Base-by-base conservation (phyloP, 2,113 vertebrate species). In the Takifugu bimaculatus region DNA sequence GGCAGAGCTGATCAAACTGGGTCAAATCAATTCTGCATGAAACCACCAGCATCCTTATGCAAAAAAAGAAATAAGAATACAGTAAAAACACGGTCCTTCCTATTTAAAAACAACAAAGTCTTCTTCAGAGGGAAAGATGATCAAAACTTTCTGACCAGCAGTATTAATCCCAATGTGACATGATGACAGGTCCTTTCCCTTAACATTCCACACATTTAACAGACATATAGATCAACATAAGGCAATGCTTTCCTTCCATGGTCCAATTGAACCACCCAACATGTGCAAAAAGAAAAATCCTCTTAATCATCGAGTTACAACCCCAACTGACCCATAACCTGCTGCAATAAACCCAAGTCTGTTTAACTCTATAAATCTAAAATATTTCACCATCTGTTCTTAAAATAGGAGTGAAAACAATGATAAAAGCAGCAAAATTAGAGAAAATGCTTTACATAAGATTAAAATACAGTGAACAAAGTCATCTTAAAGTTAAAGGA, bases 331-430 rank as follows among this genome's bases (percentile, higher is more conserved):
- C 54, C 60, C 70, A 70, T 63, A 25, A 28, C 28, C 53, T 42
- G 2, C 35, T 9, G 35, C 11, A 3, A 39, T 39, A 39, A 39
- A 39, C 35, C 35, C 4, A 10, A 39, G 77, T 78, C 79, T 75
- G 63, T 74, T 82, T 63, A 67, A 70, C 52, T 47, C 58, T 49
- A 72, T 68, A 65, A 83, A 77, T 68, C 73, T 72, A 51, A 64
- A 65, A 72, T 57, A 20, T 48, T 28, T 10, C 42, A 55, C 26
- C 55, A 39, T 32, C 35, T 54, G 13, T 43, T 43, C 5, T 39
- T 10, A 39, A 10, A 39, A 39, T 3, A 39, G 35, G 7, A 39
- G 11, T 3, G 9, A 39, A 6, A 49, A 26, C 20, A 67, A 69
- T 13, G 61, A 68, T 50, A 48, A 70, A 83, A 80, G 60, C 58